phyloP scores from a whole-genome alignment of 2,888 invertebrate genomes.

The Tipula vernalis region DNA sequence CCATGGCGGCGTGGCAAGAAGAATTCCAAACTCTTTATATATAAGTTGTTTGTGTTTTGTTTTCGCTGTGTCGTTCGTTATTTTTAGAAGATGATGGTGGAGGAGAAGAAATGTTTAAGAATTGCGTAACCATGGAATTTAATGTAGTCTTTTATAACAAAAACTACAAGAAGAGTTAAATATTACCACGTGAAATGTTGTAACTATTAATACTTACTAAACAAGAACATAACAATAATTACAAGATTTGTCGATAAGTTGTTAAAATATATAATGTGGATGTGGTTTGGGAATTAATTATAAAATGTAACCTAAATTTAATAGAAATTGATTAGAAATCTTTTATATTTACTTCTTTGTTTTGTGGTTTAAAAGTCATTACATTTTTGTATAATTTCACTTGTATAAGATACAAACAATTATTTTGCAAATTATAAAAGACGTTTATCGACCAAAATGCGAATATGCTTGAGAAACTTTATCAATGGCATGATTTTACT shows the following conservation, averaged over 20 bases:
- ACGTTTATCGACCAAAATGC: background rate
- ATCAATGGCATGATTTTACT: background rate
- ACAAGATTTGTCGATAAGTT: background rate
- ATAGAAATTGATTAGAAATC: background rate
- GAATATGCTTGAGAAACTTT: background rate
- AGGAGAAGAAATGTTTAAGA: background rate
- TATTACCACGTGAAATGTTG: background rate
- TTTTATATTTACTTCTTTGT: background rate
- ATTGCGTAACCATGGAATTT: background rate
- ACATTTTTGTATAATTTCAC: background rate
- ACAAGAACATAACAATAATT: background rate
- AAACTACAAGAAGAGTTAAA: background rate
- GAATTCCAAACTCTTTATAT: background rate
- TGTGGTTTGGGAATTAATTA: background rate
- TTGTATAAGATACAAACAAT: background rate
- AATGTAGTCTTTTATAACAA: background rate
- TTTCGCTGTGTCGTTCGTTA: background rate
- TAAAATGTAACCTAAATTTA: background rate
- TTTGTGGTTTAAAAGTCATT: background rate
- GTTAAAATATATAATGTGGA: background rate
- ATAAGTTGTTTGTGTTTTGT: background rate
- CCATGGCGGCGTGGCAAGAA: background rate
- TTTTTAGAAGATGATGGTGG: background rate
- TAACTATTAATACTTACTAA: background rate
- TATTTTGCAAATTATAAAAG: background rate